Percentiles rank a stretch among this genome's conserved stretches.
Evolutionary conservation across 1,140 invertebrate genomes (phyloP).

Genomic region (Eulimnadia texana): DNA sequence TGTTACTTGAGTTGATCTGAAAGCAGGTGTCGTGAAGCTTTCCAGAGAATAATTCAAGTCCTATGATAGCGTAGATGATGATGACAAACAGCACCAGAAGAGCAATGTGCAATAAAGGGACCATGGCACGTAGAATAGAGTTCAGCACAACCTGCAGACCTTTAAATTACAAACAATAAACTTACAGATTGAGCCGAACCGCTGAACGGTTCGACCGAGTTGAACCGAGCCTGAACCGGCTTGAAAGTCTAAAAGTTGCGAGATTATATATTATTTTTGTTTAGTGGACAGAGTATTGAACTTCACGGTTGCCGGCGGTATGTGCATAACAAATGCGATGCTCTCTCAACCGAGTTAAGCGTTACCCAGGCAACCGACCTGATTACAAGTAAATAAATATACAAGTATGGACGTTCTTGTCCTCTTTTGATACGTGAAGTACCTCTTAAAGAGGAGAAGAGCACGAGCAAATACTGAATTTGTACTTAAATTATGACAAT

Average conservation of each 20-base stretch:
- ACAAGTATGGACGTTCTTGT: too few species aligned
- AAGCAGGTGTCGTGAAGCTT: conserved; percentile 90
- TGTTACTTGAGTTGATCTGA: conserved; percentile 58
- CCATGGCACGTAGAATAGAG: conserved; percentile 98
- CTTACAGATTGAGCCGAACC: background rate
- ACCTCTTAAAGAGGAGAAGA: too few species aligned
- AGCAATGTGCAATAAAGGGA: conserved; percentile 96
- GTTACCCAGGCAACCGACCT: too few species aligned
- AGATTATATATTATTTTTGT: background rate
- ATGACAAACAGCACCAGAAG: conserved; percentile 98
- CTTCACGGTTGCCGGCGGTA: too few species aligned
- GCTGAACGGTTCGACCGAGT: background rate
- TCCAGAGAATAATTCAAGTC: conserved; percentile 94
- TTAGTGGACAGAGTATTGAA: background rate
- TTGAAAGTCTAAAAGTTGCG: background rate
- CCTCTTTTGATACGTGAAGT: too few species aligned
- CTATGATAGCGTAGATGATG: conserved; percentile 99
- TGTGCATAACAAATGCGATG: too few species aligned
- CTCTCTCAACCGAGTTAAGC: too few species aligned
- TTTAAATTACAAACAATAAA: conserved; percentile 27
- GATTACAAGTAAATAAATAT: too few species aligned
- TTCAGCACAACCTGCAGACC: conserved; percentile 99
- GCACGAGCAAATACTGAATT: too few species aligned
- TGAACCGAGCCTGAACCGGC: background rate
- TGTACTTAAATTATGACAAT: too few species aligned